A percentile compares a stretch with the other conserved stretches of the same genome.
These are phyloP conservation scores for Motacilla alba DNA, from an alignment of 2,113 vertebrate species.

Conservation along the genomic window DNA sequence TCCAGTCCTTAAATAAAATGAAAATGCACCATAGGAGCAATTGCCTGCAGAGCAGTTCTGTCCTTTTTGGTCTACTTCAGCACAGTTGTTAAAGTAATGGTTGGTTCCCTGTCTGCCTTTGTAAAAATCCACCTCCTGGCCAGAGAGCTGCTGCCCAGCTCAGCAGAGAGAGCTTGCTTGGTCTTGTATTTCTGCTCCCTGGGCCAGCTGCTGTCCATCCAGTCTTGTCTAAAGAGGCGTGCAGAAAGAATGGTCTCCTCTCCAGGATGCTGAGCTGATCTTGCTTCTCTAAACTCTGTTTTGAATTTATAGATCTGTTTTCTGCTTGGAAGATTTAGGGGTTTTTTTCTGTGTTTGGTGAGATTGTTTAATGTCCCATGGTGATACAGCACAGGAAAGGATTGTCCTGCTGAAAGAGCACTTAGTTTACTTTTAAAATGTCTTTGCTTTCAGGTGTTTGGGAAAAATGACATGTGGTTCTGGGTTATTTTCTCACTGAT, in stretches of 20 bases:
- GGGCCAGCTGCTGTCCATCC: background rate
- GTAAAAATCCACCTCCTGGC: background rate
- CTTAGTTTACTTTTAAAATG: background rate
- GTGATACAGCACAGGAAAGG: background rate
- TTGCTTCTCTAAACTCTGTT: background rate
- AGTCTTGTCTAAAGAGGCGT: background rate
- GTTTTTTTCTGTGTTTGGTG: rapidly evolving
- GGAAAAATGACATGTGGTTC: conserved; percentile 79
- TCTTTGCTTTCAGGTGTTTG: conserved; percentile 72
- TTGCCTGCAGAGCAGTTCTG: background rate
- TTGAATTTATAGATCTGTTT: background rate
- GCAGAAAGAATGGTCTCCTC: background rate
- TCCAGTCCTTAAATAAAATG: background rate
- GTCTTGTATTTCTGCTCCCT: background rate
- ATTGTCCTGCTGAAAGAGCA: background rate
- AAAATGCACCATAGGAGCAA: background rate
- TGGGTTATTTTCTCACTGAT: conserved; percentile 79
- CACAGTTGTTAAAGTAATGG: background rate
- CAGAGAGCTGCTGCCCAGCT: background rate
- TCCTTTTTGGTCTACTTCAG: background rate
- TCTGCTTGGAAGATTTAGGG: background rate
- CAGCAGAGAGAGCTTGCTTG: background rate
- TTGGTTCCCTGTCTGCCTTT: background rate
- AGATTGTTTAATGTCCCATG: background rate
- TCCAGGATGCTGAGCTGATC: background rate